Base-by-base conservation (phyloP, 2,113 vertebrate species). In the Sinocyclocheilus rhinocerous region DNA sequence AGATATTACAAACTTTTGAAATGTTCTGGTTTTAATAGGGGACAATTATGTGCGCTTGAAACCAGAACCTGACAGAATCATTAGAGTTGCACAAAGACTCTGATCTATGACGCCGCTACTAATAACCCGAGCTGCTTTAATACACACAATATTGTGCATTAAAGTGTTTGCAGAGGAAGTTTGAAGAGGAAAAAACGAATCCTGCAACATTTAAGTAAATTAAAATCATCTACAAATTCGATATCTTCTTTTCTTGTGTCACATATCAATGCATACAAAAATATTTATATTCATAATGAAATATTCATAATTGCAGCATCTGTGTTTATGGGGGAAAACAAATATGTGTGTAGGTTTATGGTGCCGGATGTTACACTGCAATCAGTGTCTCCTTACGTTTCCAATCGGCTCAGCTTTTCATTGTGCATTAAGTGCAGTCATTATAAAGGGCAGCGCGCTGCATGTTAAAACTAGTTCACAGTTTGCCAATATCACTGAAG, bases 1-100 rank as follows among this genome's bases (percentile, higher is more conserved):
- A 89, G 86, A 91, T 88, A 92, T 89, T 88, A 86, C 89, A 91
- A 94, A 93, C 90, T 93, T 93, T 91, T 86, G 87, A 89, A 93
- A 91, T 84, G 88, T 91, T 92, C 91, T 90, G 90, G 90, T 90
- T 92, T 92, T 93, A 94, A 94, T 93, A 90, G 88, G 88, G 85
- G 89, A 92, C 91, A 90, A 92, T 91, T 92, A 90, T 91, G 88
- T 87, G 87, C 88, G 86, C 90, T 85, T 48, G 90, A 90, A 92
- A 93, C 77, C 83, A 29, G 85, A 89, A 79, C 91, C 89, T 93
- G 90, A 91, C 91, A 91, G 86, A 88, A 89, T 92, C 92, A 94
- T 95, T 93, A 95, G 89, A 55, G 48, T 70, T 79, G 48, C 29
- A 69, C 45, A 85, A 69, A 85, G 57, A 55, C 70, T 88, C 50